These are phyloP conservation scores for Micoletzkya japonica DNA, from an alignment of 2,888 invertebrate species.

Conservation along the genomic window DNA sequence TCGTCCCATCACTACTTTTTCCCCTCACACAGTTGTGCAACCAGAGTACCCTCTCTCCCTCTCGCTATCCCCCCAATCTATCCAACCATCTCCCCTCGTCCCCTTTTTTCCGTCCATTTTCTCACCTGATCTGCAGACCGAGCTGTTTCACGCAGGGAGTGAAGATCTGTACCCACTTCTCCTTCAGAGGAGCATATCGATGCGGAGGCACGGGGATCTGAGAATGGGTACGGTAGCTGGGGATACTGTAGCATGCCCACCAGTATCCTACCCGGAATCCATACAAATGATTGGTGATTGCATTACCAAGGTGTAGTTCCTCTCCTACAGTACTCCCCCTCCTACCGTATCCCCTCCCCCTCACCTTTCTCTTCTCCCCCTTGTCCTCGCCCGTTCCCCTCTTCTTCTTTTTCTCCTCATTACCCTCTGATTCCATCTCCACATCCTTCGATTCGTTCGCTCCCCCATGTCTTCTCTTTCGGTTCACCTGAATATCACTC, in stretches of 20 bases:
- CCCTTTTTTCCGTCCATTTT: neutral
- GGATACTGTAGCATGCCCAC: neutral
- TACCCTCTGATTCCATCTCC: conserved; percentile 28
- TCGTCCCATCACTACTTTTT: neutral
- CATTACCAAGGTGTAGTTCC: too few relatives aligned
- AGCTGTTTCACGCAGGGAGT: conserved; percentile 93
- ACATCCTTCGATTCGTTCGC: conserved; percentile 29
- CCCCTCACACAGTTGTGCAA: neutral
- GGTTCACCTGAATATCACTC: conserved; percentile 45
- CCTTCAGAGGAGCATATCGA: conserved; percentile 89
- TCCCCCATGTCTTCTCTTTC: conserved; percentile 41
- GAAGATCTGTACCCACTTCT: conserved; percentile 95
- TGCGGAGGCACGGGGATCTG: conserved; percentile 85
- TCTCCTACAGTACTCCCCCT: too few relatives aligned
- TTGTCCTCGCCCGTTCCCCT: conserved; percentile 26
- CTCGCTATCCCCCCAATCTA: neutral
- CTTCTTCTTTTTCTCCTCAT: conserved; percentile 24
- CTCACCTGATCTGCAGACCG: conserved; percentile 75
- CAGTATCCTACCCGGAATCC: too few relatives aligned
- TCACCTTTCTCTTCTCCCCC: conserved; percentile 45
- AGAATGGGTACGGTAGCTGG: neutral
- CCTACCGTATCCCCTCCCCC: too few relatives aligned
- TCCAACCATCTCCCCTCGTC: neutral
- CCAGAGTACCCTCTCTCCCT: neutral
- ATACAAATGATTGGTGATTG: too few relatives aligned